These are phyloP conservation scores for Lagocephalus sceleratus DNA, from an alignment of 2,797 vertebrate species.

Conservation along the genomic window DNA sequence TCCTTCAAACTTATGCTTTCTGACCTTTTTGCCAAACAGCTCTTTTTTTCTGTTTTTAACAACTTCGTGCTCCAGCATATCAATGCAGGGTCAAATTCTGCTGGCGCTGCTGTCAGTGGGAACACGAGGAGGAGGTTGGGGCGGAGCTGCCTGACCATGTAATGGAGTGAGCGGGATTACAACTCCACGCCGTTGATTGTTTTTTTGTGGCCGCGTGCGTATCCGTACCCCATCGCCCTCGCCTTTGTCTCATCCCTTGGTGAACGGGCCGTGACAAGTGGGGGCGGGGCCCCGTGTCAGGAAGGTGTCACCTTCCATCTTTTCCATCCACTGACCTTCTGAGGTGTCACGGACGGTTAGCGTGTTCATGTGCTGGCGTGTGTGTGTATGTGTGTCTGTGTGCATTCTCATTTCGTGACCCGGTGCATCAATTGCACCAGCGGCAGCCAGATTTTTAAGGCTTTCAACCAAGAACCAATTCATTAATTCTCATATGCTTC, in stretches of 20 bases:
- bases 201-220: conserved; percentile 1
- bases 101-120: conserved; percentile 28
- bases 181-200: conserved; percentile 15
- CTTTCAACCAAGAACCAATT: conserved; percentile 41
- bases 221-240: not conserved
- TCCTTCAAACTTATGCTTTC: conserved; percentile 1
- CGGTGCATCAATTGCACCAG: conserved; percentile 46
- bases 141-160: conserved; percentile 29
- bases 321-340: conserved; percentile 62
- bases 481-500: not conserved
- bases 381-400: conserved; percentile 13
- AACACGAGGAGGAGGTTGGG: conserved; percentile 12
- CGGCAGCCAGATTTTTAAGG: conserved; percentile 41
- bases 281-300: conserved; percentile 21
- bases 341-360: conserved; percentile 23
- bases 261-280: conserved; percentile 3
- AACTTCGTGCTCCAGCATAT: conserved; percentile 48
- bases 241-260: conserved; percentile 23
- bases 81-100: conserved; percentile 45
- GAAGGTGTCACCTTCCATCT: conserved; percentile 60
- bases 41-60: conserved; percentile 38
- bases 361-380: conserved; percentile 10
- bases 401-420: conserved; percentile 22
- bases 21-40: conserved; percentile 25
- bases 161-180: conserved; percentile 38